Evolutionary conservation across 2,113 vertebrate species (phyloP).

Genomic region (Oreochromis spilurus): DNA sequence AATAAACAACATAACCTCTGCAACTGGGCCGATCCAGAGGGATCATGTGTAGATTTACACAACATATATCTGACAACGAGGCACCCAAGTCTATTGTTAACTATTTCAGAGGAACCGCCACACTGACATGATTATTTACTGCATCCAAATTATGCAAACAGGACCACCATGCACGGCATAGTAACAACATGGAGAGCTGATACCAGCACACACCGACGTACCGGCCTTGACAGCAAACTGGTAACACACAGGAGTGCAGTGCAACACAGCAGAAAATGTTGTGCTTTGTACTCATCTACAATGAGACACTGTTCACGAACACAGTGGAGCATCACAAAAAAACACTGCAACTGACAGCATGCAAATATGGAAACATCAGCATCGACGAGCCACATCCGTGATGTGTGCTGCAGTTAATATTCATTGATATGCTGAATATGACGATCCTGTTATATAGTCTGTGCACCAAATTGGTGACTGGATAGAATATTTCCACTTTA

Average conservation of each 20-base stretch:
- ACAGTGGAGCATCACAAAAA: neutral
- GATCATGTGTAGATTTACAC: conserved; percentile 63
- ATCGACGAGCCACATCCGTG: neutral
- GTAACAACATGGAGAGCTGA: neutral
- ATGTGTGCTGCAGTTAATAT: neutral
- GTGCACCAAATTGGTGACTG: neutral
- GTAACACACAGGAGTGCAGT: neutral
- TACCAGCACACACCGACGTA: neutral
- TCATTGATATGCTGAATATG: neutral
- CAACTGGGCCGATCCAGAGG: conserved; percentile 27
- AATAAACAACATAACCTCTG: neutral
- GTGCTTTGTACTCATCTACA: neutral
- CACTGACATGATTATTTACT: neutral
- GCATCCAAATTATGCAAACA: conserved; percentile 3
- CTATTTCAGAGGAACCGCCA: neutral
- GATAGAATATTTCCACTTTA: neutral
- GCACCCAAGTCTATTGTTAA: neutral
- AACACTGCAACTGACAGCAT: neutral
- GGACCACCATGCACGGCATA: neutral
- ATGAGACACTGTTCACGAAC: neutral
- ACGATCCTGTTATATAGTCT: neutral
- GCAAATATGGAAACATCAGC: neutral
- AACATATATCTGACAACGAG: neutral
- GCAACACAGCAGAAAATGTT: neutral
- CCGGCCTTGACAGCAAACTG: neutral